Evolutionary conservation across 2,888 invertebrate species (phyloP), one percentile per base, ranked within the genome.

Genomic region (Limenitis camilla): DNA sequence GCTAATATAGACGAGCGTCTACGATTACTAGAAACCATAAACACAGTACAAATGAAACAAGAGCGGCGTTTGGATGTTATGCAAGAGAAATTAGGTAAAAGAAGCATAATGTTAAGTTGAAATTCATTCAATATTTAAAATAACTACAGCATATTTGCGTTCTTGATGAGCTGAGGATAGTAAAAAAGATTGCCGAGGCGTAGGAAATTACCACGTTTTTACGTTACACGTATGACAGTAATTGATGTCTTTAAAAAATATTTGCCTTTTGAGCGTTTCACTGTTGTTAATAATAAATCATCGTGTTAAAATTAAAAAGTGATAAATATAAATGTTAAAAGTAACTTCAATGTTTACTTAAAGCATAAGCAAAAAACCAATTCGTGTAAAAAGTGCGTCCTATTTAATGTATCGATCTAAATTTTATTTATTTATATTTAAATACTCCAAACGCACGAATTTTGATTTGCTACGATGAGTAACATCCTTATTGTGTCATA

Each of bases 21-120:
- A 52, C 71, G 77, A 8, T 70, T 78, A 47, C 64, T 88, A 64
- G 87, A 88, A 63, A 76, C 76, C 11, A 77, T 87, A 58, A 80
- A 78, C 63, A 72, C 76, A 1, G 75, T 73, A 32, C 87, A 87
- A 66, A 73, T 66, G 28, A 82, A 84, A 64, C 85, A 86, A 63
- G 77, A 81, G 35, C 72, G 83, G 10, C 78, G 83, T 19, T 71
- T 88, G n/a, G 85, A 88, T 72, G 72, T 74, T 59, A 81, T 88
- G 61, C 84, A 88, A 62, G 81, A 86, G 60, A 87, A 85, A 74
- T 73, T 88, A 46, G 88, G 88, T 88, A 64, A 69, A 63, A 60
- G 56, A 41, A 47, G 10, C 6, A 10, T 36, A 39, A 40, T 60
- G 38, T 46, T 9, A 39, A 36, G 11, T 10, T 29, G 6, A 28